Base-by-base conservation (phyloP, 2,113 vertebrate species). In the Protobothrops flavoviridis region DNA sequence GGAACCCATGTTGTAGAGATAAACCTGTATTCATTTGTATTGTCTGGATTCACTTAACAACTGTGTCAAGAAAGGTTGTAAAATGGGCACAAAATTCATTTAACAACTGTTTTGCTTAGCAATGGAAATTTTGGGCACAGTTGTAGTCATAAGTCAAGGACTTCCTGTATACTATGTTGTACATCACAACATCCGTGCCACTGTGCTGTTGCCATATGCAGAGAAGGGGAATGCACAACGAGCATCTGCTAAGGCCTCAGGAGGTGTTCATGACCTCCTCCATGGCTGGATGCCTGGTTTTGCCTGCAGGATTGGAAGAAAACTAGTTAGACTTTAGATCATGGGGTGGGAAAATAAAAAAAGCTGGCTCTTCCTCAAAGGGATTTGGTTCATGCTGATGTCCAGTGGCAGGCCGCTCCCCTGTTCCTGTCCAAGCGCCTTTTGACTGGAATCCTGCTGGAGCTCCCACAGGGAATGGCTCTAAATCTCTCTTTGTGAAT, bases 291-390 rank as follows among this genome's bases (percentile, higher is more conserved):
- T 64, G 95, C 92, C 91, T 85, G 21, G 89, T 69, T 87, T 29
- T 59, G 24, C 0, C 0, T 0, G 7, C n/a, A 3, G 0, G 2
- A 0, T 17, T 87, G 95, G 93, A 93, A 5, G 0, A 56, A 0
- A 17, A n/a, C 93, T 90, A 87, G 91, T 92, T 55, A 43, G 0
- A 9, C 1, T 15, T 85, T 8, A 33, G 93, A 12, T 74, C 69
- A 15, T 59, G 0, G 92, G 56, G 87, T 89, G 92, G 69, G 29
- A 91, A 94, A 81, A 81, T 81, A 39, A 12, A 45, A 45, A n/a
- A 92, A 48, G 7, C 56, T 90, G 57, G 85, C 8, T 12, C 88
- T 92, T 87, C 21, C 20, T 13, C 15, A 45, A 1, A 4, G 0
- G 0, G 88, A 15, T 92, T 87, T 91, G 64, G 0, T 1, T 2